Evolutionary conservation across 2,888 invertebrate species (phyloP), one percentile per base, ranked within the genome.

Genomic region (Agrotis segetum): DNA sequence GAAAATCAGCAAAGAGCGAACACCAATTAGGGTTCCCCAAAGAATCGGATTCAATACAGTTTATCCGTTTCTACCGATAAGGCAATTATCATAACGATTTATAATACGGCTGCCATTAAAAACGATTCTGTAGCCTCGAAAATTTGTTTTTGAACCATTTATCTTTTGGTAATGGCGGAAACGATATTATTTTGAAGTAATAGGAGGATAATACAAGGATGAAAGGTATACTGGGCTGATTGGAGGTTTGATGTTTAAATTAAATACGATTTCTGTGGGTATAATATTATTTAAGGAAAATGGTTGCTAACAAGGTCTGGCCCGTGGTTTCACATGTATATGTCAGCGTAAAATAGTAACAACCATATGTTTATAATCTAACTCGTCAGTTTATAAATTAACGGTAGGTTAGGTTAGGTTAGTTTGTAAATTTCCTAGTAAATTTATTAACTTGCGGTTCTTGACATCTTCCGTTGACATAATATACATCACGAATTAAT

Each of bases 1-100:
- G 62, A 67, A 66, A 63, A 44, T 3, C 34, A 49, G 16, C 63
- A 71, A 63, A 59, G 50, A 77, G 50, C 53, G 60, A 40, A 55
- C 40, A 64, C 67, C 71, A 83, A 85, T 84, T 85, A 82, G 58
- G 58, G 9, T 13, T 62, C 65, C 61, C 76, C 59, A 71, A 75
- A 76, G 77, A 85, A 85, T 83, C 50, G 71, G 77, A 85, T 87
- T 87, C 84, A 84, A 87, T 86, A 84, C 77, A 78, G 40, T 83
- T 77, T 77, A 83, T 81, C 83, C 77, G 73, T 78, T 77, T 85
- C 77, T 85, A 82, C 81, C 85, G 85, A 88, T 87, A 88, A 85
- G 85, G 87, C 88, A 90, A 90, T 91, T 90, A 91, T 90, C 86
- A 81, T 84, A 75, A 71, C 83, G 85, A 90, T 91, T 89, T 88